Conservation (phyloP, 1,140 invertebrate species). For the Drosophila navojoa region DNA sequence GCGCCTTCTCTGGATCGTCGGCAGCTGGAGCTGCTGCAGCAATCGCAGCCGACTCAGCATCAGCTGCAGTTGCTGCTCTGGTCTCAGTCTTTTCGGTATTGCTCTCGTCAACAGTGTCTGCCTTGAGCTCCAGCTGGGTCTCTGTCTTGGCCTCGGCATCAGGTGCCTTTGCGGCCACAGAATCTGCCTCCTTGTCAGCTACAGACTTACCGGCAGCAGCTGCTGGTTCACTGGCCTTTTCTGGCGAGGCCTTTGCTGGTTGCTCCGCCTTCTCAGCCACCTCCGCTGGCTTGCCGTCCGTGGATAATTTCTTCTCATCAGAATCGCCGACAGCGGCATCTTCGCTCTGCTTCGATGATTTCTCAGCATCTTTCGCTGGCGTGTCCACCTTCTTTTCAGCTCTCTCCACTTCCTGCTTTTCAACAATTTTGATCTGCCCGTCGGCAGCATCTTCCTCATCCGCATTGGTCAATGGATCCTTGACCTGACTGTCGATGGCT, state of each 20-base stretch:
- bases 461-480: conserved; percentile 36
- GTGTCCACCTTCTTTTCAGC: conserved; percentile 36
- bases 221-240: conserved; percentile 20
- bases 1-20: conserved; percentile 18
- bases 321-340: conserved; percentile 6
- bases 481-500: conserved; percentile 8
- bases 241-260: conserved; percentile 24
- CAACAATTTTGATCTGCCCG: conserved; percentile 30
- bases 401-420: conserved; percentile 52
- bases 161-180: not conserved
- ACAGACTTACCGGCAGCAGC: conserved; percentile 11
- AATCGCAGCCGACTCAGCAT: conserved; percentile 2
- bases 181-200: not conserved
- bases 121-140: conserved; percentile 37
- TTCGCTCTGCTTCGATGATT: conserved; percentile 43
- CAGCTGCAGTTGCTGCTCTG: conserved; percentile 7
- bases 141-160: conserved; percentile 35
- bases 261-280: conserved; percentile 19
- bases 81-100: conserved; percentile 63
- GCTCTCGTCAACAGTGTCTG: conserved; percentile 33
- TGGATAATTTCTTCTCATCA: conserved; percentile 10
- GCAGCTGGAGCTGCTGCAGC: conserved; percentile 21
- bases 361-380: conserved; percentile 8
- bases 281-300: conserved; percentile 19
- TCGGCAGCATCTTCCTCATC: conserved; percentile 26